Conservation (phyloP, 92 coral and sea anemone genomes). For the Parazoanthus darwini region DNA sequence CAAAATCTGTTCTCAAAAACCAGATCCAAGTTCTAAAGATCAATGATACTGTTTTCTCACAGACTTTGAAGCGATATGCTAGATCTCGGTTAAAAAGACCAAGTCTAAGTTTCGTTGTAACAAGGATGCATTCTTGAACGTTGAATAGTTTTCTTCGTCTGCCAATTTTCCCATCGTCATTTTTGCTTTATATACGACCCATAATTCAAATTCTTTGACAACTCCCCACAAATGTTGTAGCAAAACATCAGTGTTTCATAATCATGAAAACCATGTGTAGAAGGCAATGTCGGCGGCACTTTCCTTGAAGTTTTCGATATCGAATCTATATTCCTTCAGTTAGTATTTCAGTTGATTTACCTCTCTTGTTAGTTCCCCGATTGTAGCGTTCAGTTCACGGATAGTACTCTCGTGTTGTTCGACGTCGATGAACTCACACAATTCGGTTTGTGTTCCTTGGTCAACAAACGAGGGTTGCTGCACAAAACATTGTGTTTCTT, state of each 20-base stretch:
- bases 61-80: slow-evolving; percentile 57
- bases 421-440: too few relatives aligned
- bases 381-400: not conserved
- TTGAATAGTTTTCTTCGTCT: slow-evolving; percentile 48
- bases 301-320: slow-evolving; percentile 53
- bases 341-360: too few relatives aligned
- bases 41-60: slow-evolving; percentile 40
- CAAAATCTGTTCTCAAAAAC: slow-evolving; percentile 55
- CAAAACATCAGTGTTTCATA: slow-evolving; percentile 61
- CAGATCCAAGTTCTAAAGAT: slow-evolving; percentile 57
- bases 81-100: slow-evolving; percentile 60
- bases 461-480: too few relatives aligned
- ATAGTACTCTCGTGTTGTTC: too few relatives aligned
- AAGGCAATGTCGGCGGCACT: slow-evolving; percentile 56
- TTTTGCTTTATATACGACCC: slow-evolving; percentile 35
- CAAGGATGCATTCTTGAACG: slow-evolving; percentile 58
- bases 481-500: too few relatives aligned
- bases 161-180: slow-evolving; percentile 28
- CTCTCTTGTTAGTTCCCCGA: too few relatives aligned
- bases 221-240: slow-evolving; percentile 50
- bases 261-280: slow-evolving; percentile 60
- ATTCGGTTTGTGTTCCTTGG: too few relatives aligned
- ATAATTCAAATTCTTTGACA: slow-evolving; percentile 54
- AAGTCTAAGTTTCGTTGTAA: slow-evolving; percentile 50
- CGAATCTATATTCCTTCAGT: slow-evolving; percentile 40